Percentiles rank a stretch among this genome's conserved stretches.
phyloP scores from a whole-genome alignment of 2,113 vertebrate species.

The Halichoerus grypus region DNA sequence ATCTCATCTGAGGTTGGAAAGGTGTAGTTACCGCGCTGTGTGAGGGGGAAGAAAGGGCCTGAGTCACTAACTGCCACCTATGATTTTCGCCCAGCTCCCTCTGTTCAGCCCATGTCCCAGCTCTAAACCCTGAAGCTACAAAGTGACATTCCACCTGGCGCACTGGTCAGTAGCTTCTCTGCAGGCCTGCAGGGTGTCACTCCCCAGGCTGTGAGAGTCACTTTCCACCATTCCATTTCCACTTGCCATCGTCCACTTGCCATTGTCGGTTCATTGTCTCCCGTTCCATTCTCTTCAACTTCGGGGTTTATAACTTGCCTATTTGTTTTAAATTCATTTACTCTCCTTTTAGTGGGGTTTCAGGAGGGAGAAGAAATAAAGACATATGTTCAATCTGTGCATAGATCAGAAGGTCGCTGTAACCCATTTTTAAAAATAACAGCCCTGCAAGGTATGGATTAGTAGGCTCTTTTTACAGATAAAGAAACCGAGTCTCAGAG shows the following conservation, averaged over 20 bases:
- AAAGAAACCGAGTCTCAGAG: constrained; percentile 1
- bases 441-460: background rate
- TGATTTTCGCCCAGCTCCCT: background rate
- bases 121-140: background rate
- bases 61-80: background rate
- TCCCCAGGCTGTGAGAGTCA: background rate
- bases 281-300: background rate
- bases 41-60: background rate
- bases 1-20: background rate
- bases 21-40: background rate
- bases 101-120: background rate
- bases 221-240: background rate
- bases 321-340: constrained; percentile 24
- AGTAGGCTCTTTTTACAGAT: constrained; percentile 13
- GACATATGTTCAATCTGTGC: background rate
- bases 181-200: background rate
- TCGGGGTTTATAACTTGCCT: background rate
- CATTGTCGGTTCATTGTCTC: background rate
- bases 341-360: background rate
- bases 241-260: background rate
- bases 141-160: background rate
- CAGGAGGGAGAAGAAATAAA: background rate
- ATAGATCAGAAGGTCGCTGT: background rate
- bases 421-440: background rate
- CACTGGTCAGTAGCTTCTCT: background rate